phyloP scores from a whole-genome alignment of 2,113 vertebrate genomes.

The Trichomycterus rosablanca region DNA sequence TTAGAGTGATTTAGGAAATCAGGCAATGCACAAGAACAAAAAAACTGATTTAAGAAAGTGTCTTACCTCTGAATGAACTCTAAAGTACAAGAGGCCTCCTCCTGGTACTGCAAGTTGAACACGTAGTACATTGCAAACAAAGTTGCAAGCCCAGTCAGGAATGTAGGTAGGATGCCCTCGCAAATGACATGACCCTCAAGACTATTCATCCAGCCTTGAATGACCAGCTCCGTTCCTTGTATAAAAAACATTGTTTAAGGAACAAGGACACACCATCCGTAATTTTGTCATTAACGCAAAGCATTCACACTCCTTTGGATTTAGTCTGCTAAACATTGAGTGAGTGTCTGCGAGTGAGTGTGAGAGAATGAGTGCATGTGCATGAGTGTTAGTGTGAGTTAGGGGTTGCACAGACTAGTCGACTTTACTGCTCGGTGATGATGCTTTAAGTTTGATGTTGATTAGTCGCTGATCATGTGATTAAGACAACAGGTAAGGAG shows the following conservation, averaged over 20 bases:
- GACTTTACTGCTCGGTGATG: not conserved
- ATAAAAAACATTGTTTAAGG: not conserved
- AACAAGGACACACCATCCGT: not conserved
- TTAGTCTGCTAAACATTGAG: not conserved
- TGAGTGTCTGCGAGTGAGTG: no score
- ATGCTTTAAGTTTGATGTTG: no score
- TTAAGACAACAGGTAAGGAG: not conserved
- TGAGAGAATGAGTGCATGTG: not conserved
- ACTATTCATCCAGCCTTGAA: conserved; percentile 7
- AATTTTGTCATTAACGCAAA: not conserved
- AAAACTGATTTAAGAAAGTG: not conserved
- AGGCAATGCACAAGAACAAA: not conserved
- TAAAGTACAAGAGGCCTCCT: conserved; percentile 12
- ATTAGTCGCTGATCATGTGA: no score
- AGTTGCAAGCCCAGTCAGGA: conserved; percentile 7
- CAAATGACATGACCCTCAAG: conserved; percentile 8
- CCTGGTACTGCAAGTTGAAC: conserved; percentile 17
- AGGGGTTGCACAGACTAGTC: not conserved
- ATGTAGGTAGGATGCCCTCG: conserved; percentile 3
- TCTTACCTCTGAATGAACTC: conserved; percentile 18
- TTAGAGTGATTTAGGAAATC: conserved; percentile 6
- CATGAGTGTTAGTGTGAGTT: not conserved
- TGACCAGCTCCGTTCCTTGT: not conserved
- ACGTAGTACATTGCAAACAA: conserved; percentile 15
- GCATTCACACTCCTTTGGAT: not conserved